Evolutionary conservation across 2,888 invertebrate species (phyloP), one percentile per base, ranked within the genome.

Genomic region (Nymphalis c-album): DNA sequence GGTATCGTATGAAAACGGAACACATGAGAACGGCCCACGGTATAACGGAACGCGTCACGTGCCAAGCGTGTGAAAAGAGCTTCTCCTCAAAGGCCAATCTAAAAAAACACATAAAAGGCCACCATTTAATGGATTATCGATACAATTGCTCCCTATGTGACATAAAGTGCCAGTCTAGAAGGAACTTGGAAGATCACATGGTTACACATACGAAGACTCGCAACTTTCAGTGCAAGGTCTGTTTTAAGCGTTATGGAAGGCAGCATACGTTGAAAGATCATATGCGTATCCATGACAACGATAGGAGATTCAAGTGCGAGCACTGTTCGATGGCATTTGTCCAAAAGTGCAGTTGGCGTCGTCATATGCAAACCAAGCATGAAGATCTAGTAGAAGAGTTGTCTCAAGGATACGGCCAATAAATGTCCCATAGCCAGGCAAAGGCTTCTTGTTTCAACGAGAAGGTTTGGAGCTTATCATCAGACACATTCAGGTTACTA

Each of bases 191-290:
- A 47, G 80, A 81, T 8, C 90, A 91, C 69, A 81, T 85, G 81
- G 77, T 83, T n/a, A 86, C 80, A 53, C 89, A 90, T 68, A 84
- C 83, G 0, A 80, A 79, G 10, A 76, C 78, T 10, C 84, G 82
- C 71, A 81, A 81, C 2, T 87, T 80, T 63, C 78, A 84, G 70
- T 91, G 91, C 69, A 78, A 80, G 7, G 71, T 85, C 1, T 91
- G 90, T 65, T 64, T 76, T 4, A 87, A 86, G 64, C 64, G 71
- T 1, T 83, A 75, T 60, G 73, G 71, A 0, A 71, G 79, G 20
- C 76, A 74, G 66, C 67, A 69, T 31, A 77, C 78, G 2, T 61
- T 82, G 48, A 64, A 63, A 8, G 73, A 76, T 22, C 82, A 83
- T 68, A 71, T 77, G 71, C 72, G 76, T 0, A 77, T 74, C 7